Evolutionary conservation across 2,888 invertebrate species (phyloP), one percentile per base, ranked within the genome.

Genomic region (Orthosia gothica): DNA sequence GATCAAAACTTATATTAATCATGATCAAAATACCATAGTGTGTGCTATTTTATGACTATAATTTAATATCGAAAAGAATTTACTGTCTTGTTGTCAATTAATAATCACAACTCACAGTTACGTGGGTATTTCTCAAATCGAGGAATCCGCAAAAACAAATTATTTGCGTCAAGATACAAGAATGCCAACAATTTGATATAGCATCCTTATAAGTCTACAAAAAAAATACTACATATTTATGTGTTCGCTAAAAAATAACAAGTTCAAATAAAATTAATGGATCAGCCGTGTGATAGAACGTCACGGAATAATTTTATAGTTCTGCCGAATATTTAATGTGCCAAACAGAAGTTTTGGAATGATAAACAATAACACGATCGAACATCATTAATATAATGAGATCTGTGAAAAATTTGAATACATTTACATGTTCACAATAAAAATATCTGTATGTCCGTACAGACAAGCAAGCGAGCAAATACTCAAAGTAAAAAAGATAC

Each of bases 291-390:
- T 80, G 65, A 70, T 67, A 66, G 80, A n/a, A 90, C 92, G 91
- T 92, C 91, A 92, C 87, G 86, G 92, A 92, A 93, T 91, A 90
- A 87, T 92, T 89, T 89, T 79, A 83, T 73, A 75, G 62, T 73
- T 73, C 66, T 81, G 70, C 74, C 72, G 76, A 86, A 88, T 88
- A 81, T 78, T 76, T 81, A 87, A 86, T 72, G 62, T 74, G 66
- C 70, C 70, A 79, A 79, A 83, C 67, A 74, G 84, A 78, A 82
- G 79, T 81, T 85, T 83, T 70, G 66, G 55, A 54, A 74, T 84
- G 79, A 87, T 84, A 88, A 90, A 91, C 89, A 91, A 91, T 88
- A 90, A 89, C 84, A 89, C 66, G 85, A 83, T 74, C 69, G 55
- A 83, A 83, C 81, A 80, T 67, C 80, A 79, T 80, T 64, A 70